These are phyloP conservation scores for Plectus sambesii DNA, from an alignment of 1,140 invertebrate species.

Conservation along the genomic window DNA sequence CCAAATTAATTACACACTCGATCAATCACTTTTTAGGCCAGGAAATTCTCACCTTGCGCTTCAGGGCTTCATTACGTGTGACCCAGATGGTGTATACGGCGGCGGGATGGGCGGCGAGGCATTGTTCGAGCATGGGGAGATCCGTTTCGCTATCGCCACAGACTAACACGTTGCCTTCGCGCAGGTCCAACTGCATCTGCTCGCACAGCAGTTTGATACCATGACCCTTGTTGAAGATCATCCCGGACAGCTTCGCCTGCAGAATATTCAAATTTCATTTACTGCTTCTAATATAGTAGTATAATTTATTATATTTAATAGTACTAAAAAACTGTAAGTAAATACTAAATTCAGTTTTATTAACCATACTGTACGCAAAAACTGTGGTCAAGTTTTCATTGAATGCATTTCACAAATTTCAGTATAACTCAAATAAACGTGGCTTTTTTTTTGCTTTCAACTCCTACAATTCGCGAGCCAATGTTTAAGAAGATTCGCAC, in stretches of 20 bases:
- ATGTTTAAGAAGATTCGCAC: too few species aligned
- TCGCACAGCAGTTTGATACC: constrained; percentile 35
- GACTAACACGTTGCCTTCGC: constrained; percentile 24
- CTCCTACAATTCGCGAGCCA: too few species aligned
- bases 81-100: constrained; percentile 27
- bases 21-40: too few species aligned
- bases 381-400: too few species aligned
- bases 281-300: neutral
- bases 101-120: constrained; percentile 16
- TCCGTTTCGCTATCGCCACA: constrained; percentile 27
- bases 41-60: constrained; percentile 22
- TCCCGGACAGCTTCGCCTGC: constrained; percentile 20
- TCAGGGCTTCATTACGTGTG: constrained; percentile 17
- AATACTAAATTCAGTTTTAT: too few species aligned
- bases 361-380: too few species aligned
- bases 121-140: constrained; percentile 27
- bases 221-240: constrained; percentile 43
- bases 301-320: too few species aligned
- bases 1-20: too few species aligned
- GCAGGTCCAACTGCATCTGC: constrained; percentile 38
- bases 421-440: too few species aligned
- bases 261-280: constrained; percentile 9
- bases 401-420: too few species aligned
- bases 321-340: too few species aligned
- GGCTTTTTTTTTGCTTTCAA: too few species aligned